Evolutionary conservation across 2,113 vertebrate species (phyloP), one percentile per base, ranked within the genome.

Genomic region (Grallaria varia): DNA sequence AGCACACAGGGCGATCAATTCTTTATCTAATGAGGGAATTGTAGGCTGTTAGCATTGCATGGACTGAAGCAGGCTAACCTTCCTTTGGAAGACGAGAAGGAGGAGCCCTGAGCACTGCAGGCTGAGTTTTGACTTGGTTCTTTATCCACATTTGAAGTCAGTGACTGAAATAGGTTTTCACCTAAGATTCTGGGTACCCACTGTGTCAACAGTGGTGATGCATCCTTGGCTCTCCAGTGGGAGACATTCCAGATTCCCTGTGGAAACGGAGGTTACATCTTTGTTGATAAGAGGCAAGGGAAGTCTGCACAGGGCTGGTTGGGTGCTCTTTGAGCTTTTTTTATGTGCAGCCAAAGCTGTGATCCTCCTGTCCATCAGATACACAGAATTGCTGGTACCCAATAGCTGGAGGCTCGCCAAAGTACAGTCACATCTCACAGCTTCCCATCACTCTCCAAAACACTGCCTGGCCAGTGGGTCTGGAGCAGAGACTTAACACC

Each of bases 161-260:
- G 50, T 58, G 47, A 12, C 53, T 52, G 73, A 80, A 66, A 27
- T 16, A 45, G 14, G 44, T 69, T 93, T 69, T 78, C 40, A 69
- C 22, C 11, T 42, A 37, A 52, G 40, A 30, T 68, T 42, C 53
- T 74, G 67, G 27, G 17, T 59, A 12, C 59, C 52, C 12, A 3
- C 66, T 31, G 9, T 12, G 42, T 31, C 25, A 56, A 33, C 31
- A 17, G 19, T 19, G 33, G 64, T 22, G 42, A 30, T 35, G 14
- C 30, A 25, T 45, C 52, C 1, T 0, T 52, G 71, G 25, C 47
- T 49, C 9, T 55, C 11, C 0, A 0, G 10, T 59, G 17, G 1
- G 3, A 31, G 3, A 31, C 55, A 47, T 28, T 35, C 62, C 28
- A 62, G 17, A 62, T 75, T 74, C n/a, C 52, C 27, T 21, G 22